Conservation (phyloP, 1,140 invertebrate species). For the Harlomillsia oculata region DNA sequence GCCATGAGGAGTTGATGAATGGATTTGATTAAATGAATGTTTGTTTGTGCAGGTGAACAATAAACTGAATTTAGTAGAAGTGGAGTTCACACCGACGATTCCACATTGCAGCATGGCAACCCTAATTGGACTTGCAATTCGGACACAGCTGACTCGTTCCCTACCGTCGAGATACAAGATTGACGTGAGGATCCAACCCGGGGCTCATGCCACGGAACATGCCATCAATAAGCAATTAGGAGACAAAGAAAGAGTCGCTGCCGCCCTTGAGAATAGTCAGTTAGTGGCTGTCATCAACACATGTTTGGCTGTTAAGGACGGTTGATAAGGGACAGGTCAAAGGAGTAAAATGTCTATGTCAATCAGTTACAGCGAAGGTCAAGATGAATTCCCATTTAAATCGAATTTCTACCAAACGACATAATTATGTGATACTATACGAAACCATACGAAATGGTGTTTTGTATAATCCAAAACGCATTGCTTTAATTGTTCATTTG, state of each 20-base stretch:
- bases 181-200: constrained; percentile 77
- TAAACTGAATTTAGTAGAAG: constrained; percentile 56
- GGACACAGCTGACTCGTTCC: constrained; percentile 77
- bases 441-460: too few species aligned
- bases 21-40: constrained; percentile 11
- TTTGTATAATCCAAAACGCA: too few species aligned
- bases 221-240: constrained; percentile 95
- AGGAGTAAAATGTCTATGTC: too few species aligned
- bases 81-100: constrained; percentile 94
- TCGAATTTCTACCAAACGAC: too few species aligned
- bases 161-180: constrained; percentile 80
- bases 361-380: too few species aligned
- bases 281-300: constrained; percentile 89
- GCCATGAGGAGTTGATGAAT: too few species aligned
- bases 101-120: constrained; percentile 99
- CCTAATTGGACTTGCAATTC: constrained; percentile 80
- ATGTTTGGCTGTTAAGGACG: constrained; percentile 48
- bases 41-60: constrained; percentile 51
- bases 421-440: too few species aligned
- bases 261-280: constrained; percentile 86
- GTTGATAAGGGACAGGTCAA: too few species aligned
- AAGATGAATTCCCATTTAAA: too few species aligned
- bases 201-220: constrained; percentile 79
- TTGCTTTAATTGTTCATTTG: too few species aligned
- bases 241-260: constrained; percentile 95